phyloP scores from a whole-genome alignment of 2,113 vertebrate species.

The Dicentrarchus labrax region DNA sequence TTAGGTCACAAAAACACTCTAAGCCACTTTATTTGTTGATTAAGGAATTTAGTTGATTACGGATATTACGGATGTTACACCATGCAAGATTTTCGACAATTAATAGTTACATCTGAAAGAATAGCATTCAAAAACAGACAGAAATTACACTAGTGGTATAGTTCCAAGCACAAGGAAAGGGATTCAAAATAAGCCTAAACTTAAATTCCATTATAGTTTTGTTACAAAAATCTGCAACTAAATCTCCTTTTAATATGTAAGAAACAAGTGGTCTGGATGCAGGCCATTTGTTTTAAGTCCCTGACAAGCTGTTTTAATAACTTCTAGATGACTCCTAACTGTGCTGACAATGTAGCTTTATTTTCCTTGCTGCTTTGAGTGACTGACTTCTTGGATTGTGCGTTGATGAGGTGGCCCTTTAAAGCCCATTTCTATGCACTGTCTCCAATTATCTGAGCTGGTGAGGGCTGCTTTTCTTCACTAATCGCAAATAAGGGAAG shows the following conservation, averaged over 20 bases:
- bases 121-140: not conserved
- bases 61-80: not conserved
- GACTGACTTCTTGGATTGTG: slow-evolving; percentile 59
- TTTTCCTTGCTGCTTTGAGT: slow-evolving; percentile 81
- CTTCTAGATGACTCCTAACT: slow-evolving; percentile 52
- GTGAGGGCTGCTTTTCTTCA: slow-evolving; percentile 84
- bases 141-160: not conserved
- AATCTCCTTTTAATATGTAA: not conserved
- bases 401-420: slow-evolving; percentile 87
- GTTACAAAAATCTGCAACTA: not conserved
- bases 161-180: not conserved
- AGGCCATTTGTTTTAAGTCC: slow-evolving; percentile 5
- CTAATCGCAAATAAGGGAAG: slow-evolving; percentile 91
- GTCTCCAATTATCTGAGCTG: slow-evolving; percentile 91
- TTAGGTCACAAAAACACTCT: not conserved
- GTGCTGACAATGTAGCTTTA: slow-evolving; percentile 87
- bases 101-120: not conserved
- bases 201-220: not conserved
- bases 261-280: not conserved
- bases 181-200: not conserved
- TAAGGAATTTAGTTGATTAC: not conserved
- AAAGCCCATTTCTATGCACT: slow-evolving; percentile 85
- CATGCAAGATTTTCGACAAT: not conserved
- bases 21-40: not conserved
- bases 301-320: slow-evolving; percentile 50